Evolutionary conservation across 2,113 vertebrate genomes (phyloP), one percentile per base, ranked within the genome.

Genomic region (Aegotheles bennettii): DNA sequence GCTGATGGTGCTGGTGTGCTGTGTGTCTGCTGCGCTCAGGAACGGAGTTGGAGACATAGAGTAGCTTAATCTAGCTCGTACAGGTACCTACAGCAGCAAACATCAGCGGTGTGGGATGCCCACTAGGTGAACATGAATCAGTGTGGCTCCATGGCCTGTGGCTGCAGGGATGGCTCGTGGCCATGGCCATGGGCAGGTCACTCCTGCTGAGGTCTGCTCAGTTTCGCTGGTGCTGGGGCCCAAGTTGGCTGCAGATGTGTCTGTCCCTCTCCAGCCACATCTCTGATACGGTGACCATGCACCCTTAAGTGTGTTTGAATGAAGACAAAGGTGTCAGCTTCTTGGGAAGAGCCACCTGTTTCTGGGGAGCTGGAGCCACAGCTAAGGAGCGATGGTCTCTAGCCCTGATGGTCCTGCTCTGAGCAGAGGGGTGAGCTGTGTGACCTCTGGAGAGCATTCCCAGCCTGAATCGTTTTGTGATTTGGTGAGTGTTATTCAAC

Each of bases 121-220:
- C 6, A 1, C 25, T 45, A 42, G 47, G 25, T 23, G 33, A 31
- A 26, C 0, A 1, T 4, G 59, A 7, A n/a, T 73, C 29, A 0
- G 26, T 5, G 24, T n/a, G 69, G 43, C 35, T 82, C 31, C 3
- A 0, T 23, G 43, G 31, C 7, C 40, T 5, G 23, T 28, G 71
- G 21, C 70, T 76, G 53, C 2, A 2, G 35, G 51, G 48, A 28
- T 3, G 11, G 40, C n/a, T 33, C 16, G 0, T 0, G 4, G 36
- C 2, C 29, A 3, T 5, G 45, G 60, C 36, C 3, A 3, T 4
- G 45, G 60, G n/a, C 3, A 64, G 23, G 45, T 80, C 19, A 0
- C 31, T 23, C 33, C 33, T 60, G 48, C 59, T 40, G 53, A 18
- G 15, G 3, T 50, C 36, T 24, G 26, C 17, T 38, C 29, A 4